Base-by-base conservation (phyloP, 2,113 vertebrate genomes). In the Gymnogyps californianus region DNA sequence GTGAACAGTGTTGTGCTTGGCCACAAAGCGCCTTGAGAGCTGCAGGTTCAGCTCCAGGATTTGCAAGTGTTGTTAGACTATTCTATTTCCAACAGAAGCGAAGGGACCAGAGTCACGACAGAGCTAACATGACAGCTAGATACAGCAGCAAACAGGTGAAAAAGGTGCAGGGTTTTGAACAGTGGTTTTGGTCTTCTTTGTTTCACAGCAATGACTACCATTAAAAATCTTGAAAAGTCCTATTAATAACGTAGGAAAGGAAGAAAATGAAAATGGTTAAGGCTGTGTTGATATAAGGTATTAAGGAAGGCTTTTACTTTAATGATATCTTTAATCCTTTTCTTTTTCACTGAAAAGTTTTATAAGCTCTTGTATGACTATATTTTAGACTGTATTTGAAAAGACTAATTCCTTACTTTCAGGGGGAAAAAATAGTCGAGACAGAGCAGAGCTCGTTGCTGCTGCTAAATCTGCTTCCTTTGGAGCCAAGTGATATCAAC, bases 241-340 rank as follows among this genome's bases (percentile, higher is more conserved):
- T 34, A 47, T 58, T 83, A 58, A 49, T 70, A 87, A 62, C 20
- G 6, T 25, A 66, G 26, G 31, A 80, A 93, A 74, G 17, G 25
- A 94, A 95, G 51, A 87, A 79, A 93, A 79, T 79, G 0, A 87
- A 93, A 95, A 67, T 0, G 0, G 8, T 54, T 83, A 92, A 78
- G 22, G 11, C 15, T 61, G 38, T 62, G 36, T 61, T 89, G 31
- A 66, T 80, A 54, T 9, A 61, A 85, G 66, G 52, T 29, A 69
- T 91, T 91, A 90, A 69, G 52, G 49, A 80, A 74, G 16, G 32
- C 5, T 93, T 96, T 90, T 78, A 59, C 40, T 77, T 88, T 81
- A 92, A 82, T 77, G 31, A 49, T 90, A 87, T 47, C 31, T 17
- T 88, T 90, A 93, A 93, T 77, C 46, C 58, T 85, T 91, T 94